These are phyloP conservation scores for Dryomyza anilis DNA, from an alignment of 2,888 invertebrate species.

Conservation along the genomic window DNA sequence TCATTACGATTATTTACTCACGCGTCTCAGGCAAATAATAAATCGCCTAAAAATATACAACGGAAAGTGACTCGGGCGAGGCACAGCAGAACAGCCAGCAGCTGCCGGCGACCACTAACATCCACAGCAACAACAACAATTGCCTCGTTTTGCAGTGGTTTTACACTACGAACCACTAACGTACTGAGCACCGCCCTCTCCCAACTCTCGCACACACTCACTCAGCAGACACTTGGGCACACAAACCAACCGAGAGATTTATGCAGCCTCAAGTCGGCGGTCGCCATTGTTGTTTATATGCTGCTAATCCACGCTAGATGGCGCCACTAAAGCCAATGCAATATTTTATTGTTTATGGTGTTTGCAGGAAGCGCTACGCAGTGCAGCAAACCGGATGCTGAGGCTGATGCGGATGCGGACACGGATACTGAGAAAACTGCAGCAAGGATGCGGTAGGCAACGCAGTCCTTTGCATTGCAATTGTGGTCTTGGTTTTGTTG, in stretches of 20 bases:
- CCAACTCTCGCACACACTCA: background rate
- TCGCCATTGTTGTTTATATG: constrained; percentile 23
- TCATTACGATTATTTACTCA: no score
- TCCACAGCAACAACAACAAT: no score
- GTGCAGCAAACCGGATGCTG: background rate
- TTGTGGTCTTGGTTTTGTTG: background rate
- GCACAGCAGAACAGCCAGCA: no score
- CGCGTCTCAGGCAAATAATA: no score
- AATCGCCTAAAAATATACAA: no score
- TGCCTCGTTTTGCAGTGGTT: no score
- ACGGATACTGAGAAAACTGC: background rate
- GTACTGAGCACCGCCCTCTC: background rate
- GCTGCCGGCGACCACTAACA: no score
- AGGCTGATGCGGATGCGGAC: background rate
- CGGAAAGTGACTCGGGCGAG: no score
- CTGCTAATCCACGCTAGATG: constrained; percentile 27
- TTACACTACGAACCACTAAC: no score
- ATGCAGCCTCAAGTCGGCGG: constrained; percentile 19
- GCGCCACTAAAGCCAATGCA: constrained; percentile 35
- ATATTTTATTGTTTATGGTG: constrained; percentile 50
- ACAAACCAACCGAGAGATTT: constrained; percentile 13
- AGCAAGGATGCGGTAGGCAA: background rate
- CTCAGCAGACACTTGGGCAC: background rate
- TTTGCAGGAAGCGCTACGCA: background rate
- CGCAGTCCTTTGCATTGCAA: background rate